phyloP scores from a whole-genome alignment of 2,113 vertebrate species.

The Motacilla alba region DNA sequence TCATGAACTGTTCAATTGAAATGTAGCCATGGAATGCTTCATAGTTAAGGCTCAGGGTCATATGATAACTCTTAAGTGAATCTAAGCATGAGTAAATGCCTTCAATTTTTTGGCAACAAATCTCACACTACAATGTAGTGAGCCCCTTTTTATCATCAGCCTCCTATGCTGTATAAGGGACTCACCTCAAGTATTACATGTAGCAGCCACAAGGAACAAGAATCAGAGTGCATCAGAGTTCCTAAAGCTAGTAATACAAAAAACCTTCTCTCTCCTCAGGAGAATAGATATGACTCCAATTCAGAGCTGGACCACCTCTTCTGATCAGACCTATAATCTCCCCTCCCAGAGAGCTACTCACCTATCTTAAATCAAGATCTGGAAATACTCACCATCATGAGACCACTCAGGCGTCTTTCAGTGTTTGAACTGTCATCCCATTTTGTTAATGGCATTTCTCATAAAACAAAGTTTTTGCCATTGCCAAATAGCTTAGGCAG shows the following conservation, averaged over 20 bases:
- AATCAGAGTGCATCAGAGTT: not conserved
- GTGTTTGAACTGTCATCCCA: not conserved
- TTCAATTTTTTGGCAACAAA: not conserved
- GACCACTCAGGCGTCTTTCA: not conserved
- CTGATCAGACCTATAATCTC: not conserved
- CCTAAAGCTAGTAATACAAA: not conserved
- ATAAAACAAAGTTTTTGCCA: not conserved
- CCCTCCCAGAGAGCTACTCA: not conserved
- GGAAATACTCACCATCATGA: not conserved
- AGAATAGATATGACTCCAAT: not conserved
- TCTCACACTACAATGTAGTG: not conserved
- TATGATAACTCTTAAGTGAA: not conserved
- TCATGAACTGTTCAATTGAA: not conserved
- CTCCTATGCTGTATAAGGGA: not conserved
- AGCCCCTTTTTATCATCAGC: not conserved
- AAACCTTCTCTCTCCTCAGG: not conserved
- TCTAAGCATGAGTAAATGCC: not conserved
- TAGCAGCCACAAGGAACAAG: not conserved
- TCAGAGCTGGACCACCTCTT: not conserved
- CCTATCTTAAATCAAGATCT: not conserved
- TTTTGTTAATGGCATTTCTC: not conserved
- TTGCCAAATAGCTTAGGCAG: not conserved
- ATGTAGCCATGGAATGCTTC: not conserved
- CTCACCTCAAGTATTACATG: accelerated
- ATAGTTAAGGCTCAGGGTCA: not conserved